Base-by-base conservation (phyloP, 2,113 vertebrate genomes). In the Cyphomyrus plagiostoma region DNA sequence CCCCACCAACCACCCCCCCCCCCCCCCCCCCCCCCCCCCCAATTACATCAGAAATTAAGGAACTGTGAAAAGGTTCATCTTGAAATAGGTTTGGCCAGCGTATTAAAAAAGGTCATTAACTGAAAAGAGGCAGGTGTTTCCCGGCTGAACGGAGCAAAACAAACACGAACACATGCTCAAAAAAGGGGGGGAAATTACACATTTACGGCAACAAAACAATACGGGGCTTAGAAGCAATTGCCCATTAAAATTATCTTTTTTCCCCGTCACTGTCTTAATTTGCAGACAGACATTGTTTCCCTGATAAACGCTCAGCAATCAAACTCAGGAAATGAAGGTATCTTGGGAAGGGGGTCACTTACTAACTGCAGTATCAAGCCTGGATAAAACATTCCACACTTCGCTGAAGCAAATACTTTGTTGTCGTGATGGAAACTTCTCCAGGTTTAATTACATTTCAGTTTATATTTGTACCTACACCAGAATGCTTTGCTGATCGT, bases 11-110 rank as follows among this genome's bases (percentile, higher is more conserved):
- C n/a, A n/a, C n/a, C n/a, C n/a, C n/a, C n/a, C n/a, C n/a, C n/a
- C n/a, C n/a, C n/a, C n/a, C n/a, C n/a, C n/a, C n/a, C n/a, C n/a
- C n/a, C n/a, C n/a, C n/a, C n/a, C n/a, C n/a, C n/a, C n/a, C n/a
- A 95, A 95, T 96, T 93, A 95, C 95, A 96, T 95, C 95, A 96
- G 95, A 96, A 96, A 96, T 96, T 95, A 96, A 95, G 94, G 92
- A 96, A 95, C 96, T 94, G 94, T 95, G 95, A 95, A 96, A 95
- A 94, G 93, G 92, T 93, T 94, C 92, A 93, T 93, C 91, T 95
- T 95, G 95, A 96, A 96, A 96, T 96, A 93, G 95, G 95, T 95
- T 95, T 95, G 95, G 96, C 95, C 93, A 92, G 90, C 91, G 93
- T 95, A 95, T 96, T 96, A 96, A 96, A 96, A 80, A 96, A 95